A percentile compares a stretch with the other conserved stretches of the same genome.
Conservation (phyloP, 2,113 vertebrate species). For the Accipiter cooperii region DNA sequence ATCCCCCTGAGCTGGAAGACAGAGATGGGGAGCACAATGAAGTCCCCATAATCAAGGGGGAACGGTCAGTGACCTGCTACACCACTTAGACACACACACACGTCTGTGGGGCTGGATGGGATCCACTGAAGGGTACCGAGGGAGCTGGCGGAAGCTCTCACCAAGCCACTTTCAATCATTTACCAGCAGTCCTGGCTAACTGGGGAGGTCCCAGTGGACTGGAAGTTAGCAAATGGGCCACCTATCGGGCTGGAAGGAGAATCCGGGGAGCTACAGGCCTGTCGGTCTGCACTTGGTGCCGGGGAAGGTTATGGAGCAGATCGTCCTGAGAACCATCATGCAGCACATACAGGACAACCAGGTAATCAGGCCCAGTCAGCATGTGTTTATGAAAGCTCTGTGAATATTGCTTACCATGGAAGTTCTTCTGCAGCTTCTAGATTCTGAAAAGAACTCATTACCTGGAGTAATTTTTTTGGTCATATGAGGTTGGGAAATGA, state of each 20-base stretch:
- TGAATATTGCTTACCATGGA: not conserved
- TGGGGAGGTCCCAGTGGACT: not conserved
- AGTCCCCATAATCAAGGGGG: not conserved
- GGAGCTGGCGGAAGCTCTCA: not conserved
- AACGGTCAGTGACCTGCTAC: not conserved
- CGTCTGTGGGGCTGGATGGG: not conserved
- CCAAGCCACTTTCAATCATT: not conserved
- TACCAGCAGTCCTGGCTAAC: not conserved
- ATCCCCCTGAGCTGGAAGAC: not conserved
- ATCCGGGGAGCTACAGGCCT: not conserved
- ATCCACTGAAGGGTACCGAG: not conserved
- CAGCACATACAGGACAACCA: not conserved
- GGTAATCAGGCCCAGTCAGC: not conserved
- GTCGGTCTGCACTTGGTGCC: not conserved
- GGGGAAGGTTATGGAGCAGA: not conserved
- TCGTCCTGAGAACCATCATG: too few relatives aligned
- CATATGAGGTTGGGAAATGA: not conserved
- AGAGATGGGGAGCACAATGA: not conserved
- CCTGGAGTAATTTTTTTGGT: not conserved
- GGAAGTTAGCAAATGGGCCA: not conserved
- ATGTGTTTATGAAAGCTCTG: not conserved
- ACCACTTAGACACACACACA: not conserved
- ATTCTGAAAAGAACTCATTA: not conserved
- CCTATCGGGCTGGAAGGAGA: not conserved
- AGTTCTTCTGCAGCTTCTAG: not conserved